These are phyloP conservation scores for Scaptomyza hsui DNA, from an alignment of 1,140 invertebrate species.

Conservation along the genomic window DNA sequence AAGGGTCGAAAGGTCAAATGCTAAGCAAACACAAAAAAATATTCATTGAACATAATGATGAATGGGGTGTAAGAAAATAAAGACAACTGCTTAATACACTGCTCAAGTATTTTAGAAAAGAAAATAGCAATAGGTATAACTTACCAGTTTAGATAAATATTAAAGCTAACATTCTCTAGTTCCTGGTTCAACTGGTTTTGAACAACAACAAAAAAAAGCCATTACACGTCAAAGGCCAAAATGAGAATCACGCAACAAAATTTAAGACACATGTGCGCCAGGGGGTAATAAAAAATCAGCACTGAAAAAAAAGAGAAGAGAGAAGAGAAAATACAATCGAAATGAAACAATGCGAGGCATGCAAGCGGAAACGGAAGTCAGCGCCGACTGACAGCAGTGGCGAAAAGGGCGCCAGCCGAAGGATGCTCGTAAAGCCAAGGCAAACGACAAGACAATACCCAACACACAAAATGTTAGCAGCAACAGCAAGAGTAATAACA, in stretches of 20 bases:
- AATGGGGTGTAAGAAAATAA: neutral
- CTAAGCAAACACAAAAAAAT: conserved; percentile 34
- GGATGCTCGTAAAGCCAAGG: conserved; percentile 34
- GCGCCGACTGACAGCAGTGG: conserved; percentile 68
- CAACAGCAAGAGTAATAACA: neutral
- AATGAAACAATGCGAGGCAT: conserved; percentile 60
- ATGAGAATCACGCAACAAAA: conserved; percentile 32
- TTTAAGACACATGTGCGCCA: conserved; percentile 50
- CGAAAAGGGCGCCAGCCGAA: conserved; percentile 58
- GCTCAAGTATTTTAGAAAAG: neutral
- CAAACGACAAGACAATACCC: conserved; percentile 36
- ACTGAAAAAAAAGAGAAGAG: conserved; percentile 7
- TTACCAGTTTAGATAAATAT: neutral
- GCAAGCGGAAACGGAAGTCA: conserved; percentile 75
- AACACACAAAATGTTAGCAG: conserved; percentile 30
- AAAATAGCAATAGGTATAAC: neutral
- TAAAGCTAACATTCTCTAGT: neutral
- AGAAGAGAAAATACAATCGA: conserved; percentile 15
- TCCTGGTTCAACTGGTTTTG: conserved; percentile 43
- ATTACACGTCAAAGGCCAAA: conserved; percentile 45
- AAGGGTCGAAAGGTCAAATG: conserved; percentile 63
- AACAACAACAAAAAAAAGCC: conserved; percentile 64
- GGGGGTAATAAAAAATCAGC: conserved; percentile 56
- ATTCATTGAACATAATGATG: conserved; percentile 32
- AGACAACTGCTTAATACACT: neutral